Conservation (phyloP, 2,888 invertebrate species). For the Trichacis sp. region DNA sequence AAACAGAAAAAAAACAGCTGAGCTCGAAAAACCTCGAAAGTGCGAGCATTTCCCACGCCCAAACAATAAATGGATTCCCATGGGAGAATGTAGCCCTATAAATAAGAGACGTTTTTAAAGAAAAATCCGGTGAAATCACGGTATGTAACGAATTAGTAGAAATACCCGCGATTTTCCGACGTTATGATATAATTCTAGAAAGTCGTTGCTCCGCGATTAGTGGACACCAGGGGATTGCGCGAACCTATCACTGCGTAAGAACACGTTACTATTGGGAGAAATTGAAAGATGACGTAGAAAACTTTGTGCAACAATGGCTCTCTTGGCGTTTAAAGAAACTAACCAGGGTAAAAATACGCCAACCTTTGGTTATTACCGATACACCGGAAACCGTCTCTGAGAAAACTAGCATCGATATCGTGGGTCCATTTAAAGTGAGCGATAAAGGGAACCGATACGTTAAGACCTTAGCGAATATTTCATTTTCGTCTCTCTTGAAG, state of each 20-base stretch:
- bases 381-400: conserved; percentile 33
- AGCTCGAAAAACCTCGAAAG: no score
- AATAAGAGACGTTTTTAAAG: no score
- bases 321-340: conserved; percentile 43
- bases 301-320: no score
- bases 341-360: conserved; percentile 25
- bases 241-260: no score
- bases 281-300: no score
- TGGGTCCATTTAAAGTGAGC: conserved; percentile 38
- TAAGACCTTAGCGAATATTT: conserved; percentile 13
- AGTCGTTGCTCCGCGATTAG: neutral
- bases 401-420: no score
- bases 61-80: no score
- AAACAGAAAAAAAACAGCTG: no score
- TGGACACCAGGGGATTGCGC: neutral
- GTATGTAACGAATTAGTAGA: no score
- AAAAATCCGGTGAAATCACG: no score
- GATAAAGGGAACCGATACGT: conserved; percentile 39
- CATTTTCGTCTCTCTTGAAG: conserved; percentile 14
- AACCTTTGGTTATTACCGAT: conserved; percentile 39
- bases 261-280: conserved; percentile 1
- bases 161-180: neutral
- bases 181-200: neutral
- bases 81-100: no score
- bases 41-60: no score